phyloP scores from a whole-genome alignment of 2,888 invertebrate genomes.

The Drosophila villosipedis region DNA sequence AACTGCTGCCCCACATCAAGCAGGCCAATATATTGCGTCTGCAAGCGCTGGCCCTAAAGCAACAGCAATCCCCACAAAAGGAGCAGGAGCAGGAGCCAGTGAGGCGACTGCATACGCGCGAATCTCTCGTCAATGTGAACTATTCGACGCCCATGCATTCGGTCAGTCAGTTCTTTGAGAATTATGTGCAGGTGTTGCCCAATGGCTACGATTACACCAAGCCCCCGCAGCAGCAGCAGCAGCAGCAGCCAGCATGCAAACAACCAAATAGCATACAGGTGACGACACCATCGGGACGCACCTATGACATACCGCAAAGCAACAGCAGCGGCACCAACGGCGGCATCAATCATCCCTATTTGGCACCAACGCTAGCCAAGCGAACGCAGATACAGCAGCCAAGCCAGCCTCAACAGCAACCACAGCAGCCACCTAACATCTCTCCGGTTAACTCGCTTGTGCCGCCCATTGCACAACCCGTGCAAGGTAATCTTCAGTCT shows the following conservation, averaged over 20 bases:
- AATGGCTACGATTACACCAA: conserved; percentile 77
- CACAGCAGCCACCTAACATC: conserved; percentile 47
- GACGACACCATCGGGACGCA: conserved; percentile 80
- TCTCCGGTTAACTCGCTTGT: conserved; percentile 63
- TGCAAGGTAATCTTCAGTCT: conserved; percentile 35
- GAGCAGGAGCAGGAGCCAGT: conserved; percentile 34
- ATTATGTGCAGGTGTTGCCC: conserved; percentile 70
- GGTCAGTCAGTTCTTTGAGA: conserved; percentile 76
- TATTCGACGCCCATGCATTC: conserved; percentile 78
- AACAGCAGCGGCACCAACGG: conserved; percentile 74
- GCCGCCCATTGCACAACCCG: conserved; percentile 49
- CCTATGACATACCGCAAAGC: conserved; percentile 79
- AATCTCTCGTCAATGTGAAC: conserved; percentile 74
- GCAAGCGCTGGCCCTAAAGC: conserved; percentile 51
- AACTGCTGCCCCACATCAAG: conserved; percentile 76
- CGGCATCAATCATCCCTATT: conserved; percentile 77
- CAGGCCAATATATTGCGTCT: conserved; percentile 68
- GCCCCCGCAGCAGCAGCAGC: conserved; percentile 56
- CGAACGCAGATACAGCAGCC: conserved; percentile 65
- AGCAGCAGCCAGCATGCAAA: conserved; percentile 37
- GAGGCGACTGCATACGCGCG: conserved; percentile 54
- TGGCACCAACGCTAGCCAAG: conserved; percentile 81
- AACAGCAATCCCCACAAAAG: conserved; percentile 22
- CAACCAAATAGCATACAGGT: conserved; percentile 75
- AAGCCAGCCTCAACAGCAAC: conserved; percentile 41